Conservation (phyloP, 2,797 vertebrate genomes). For the Podarcis lilfordi region DNA sequence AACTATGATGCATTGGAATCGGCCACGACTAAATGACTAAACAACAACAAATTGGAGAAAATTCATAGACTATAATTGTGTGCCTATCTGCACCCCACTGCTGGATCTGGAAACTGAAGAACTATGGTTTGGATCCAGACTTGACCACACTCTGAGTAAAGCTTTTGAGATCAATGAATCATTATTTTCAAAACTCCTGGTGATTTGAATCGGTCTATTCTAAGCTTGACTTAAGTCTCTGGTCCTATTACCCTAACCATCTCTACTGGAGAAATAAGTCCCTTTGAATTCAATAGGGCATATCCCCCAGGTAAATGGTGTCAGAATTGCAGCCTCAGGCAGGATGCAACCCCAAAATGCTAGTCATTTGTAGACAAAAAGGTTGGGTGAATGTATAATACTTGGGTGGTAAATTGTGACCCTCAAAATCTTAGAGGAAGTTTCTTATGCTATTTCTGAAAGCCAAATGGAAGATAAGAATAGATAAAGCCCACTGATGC, state of each 20-base stretch:
- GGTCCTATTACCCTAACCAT: too few species aligned
- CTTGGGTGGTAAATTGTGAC: not conserved
- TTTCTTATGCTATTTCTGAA: not conserved
- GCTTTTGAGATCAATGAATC: too few species aligned
- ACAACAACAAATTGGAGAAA: constrained; percentile 50
- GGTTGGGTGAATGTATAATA: not conserved
- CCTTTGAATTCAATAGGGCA: too few species aligned
- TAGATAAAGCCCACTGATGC: not conserved
- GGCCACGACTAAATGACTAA: too few species aligned
- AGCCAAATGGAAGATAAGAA: not conserved
- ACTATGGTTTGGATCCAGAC: not conserved
- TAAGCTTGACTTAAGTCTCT: too few species aligned
- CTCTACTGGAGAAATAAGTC: too few species aligned
- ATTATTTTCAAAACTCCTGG: too few species aligned
- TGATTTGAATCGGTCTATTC: too few species aligned
- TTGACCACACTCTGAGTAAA: not conserved
- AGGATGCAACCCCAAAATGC: too few species aligned
- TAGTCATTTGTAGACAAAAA: too few species aligned
- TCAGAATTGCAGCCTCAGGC: too few species aligned
- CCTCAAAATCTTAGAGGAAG: not conserved
- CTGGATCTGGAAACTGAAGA: not conserved
- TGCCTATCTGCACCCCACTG: not conserved
- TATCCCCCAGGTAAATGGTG: too few species aligned
- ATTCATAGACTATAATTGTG: constrained; percentile 33
- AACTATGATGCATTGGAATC: constrained; percentile 77